Base-by-base conservation (phyloP, 2,888 invertebrate genomes). In the Epistrophe eligans region DNA sequence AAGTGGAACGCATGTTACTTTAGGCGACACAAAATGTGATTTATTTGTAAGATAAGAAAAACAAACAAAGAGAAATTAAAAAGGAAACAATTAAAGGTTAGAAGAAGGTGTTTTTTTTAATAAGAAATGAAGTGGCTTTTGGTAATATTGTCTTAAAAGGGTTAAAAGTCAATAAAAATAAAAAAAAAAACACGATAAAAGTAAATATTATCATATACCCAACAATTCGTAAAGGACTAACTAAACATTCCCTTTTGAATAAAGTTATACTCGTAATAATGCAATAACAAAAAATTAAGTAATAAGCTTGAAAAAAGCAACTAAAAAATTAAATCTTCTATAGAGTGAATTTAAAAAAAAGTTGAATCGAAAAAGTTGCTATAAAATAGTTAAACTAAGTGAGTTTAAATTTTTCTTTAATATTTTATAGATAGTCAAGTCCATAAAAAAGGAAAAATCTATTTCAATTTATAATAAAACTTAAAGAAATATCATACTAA, bases 101-200 rank as follows among this genome's bases (percentile, higher is more conserved):
- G 15, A 62, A 24, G 40, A 24, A 60, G 40, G 40, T 60, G 43
- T 0, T 0, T 40, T 15, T 43, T 24, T 40, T 15, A 62, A 62
- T 8, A 62, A 62, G 24, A 28, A 8, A 24, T 43, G 5, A 62
- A 43, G 40, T 43, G 43, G 13, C 28, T 32, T 28, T 55, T 55
- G 8, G 19, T 1, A 62, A 24, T n/a, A n/a, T 13, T 58, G 11
- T 17, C 35, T 17, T 58, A 24, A 62, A 62, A 62, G 5, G 24
- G 40, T 43, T 62, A 62, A 24, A 40, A 43, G 19, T 43, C 24
- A 62, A 58, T 35, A 58, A 40, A 62, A 62, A 55, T 15, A 55
- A n/a, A 15, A 24, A 24, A 24, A 24, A 24, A 43, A 43, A 43
- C 40, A 40, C 15, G 43, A 6, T 15, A 43, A 43, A 43, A 43